Conservation (phyloP, 2,113 vertebrate genomes). For the Hymenochirus boettgeri region DNA sequence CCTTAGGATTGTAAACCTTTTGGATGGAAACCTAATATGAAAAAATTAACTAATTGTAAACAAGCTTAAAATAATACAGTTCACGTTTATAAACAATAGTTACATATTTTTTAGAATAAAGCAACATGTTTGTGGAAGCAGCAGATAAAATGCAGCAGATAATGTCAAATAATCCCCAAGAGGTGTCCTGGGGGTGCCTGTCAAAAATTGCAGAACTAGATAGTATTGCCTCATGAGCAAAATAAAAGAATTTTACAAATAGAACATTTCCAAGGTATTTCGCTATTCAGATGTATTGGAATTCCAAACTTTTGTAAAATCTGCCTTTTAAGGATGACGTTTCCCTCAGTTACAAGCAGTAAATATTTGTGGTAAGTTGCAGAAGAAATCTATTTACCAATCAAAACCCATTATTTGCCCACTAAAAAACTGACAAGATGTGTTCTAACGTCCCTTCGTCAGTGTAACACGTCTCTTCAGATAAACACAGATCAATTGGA, state of each 20-base stretch:
- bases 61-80: too few species aligned
- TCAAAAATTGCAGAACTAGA: too few species aligned
- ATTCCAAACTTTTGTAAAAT: neutral
- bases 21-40: too few species aligned
- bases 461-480: constrained; percentile 29
- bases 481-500: constrained; percentile 40
- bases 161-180: neutral
- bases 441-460: constrained; percentile 43
- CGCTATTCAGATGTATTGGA: neutral
- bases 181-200: neutral
- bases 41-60: too few species aligned
- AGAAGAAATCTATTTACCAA: constrained; percentile 44
- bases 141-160: neutral
- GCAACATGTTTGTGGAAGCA: too few species aligned
- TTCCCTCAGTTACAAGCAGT: neutral
- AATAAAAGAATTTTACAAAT: neutral
- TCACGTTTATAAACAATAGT: too few species aligned
- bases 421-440: constrained; percentile 44
- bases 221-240: neutral
- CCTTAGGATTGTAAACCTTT: too few species aligned
- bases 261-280: neutral
- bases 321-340: too few species aligned
- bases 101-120: too few species aligned
- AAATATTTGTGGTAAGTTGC: constrained; percentile 5
- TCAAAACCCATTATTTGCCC: constrained; percentile 42